phyloP scores from a whole-genome alignment of 2,888 invertebrate species.

The Agapostemon virescens region DNA sequence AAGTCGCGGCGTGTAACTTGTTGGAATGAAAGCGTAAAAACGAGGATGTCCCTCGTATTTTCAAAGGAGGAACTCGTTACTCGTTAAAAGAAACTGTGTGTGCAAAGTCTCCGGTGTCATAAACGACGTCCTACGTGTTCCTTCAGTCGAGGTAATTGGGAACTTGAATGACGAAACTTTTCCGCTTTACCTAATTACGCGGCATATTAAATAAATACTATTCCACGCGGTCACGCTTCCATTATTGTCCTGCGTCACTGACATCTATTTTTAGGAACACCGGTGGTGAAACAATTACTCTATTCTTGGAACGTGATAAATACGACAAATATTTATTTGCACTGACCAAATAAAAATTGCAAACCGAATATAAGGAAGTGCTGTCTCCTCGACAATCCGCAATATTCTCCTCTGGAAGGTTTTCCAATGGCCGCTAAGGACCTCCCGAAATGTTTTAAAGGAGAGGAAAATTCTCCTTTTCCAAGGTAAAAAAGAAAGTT shows the following conservation, averaged over 20 bases:
- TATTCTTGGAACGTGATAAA: too few relatives aligned
- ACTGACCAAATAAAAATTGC: too few relatives aligned
- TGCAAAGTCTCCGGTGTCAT: constrained; percentile 3
- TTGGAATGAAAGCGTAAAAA: constrained; percentile 29
- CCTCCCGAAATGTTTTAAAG: too few relatives aligned
- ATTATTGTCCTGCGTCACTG: not conserved
- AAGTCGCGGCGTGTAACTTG: not conserved
- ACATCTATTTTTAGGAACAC: too few relatives aligned
- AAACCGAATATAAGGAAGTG: too few relatives aligned
- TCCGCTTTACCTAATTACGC: constrained; percentile 18
- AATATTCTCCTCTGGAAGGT: too few relatives aligned
- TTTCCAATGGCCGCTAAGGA: too few relatives aligned
- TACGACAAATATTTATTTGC: too few relatives aligned
- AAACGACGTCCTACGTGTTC: constrained; percentile 27
- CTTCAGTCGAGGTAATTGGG: constrained; percentile 36
- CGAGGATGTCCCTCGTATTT: constrained; percentile 6
- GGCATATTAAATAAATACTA: not conserved
- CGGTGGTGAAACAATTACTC: too few relatives aligned
- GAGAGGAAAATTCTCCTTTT: too few relatives aligned
- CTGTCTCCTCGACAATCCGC: too few relatives aligned
- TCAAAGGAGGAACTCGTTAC: not conserved
- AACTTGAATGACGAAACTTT: constrained; percentile 16
- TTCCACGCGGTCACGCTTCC: not conserved
- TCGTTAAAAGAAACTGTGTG: not conserved
- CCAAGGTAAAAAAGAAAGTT: too few relatives aligned